Base-by-base conservation (phyloP, 2,888 invertebrate genomes). In the Pachliopta kotzebuea region DNA sequence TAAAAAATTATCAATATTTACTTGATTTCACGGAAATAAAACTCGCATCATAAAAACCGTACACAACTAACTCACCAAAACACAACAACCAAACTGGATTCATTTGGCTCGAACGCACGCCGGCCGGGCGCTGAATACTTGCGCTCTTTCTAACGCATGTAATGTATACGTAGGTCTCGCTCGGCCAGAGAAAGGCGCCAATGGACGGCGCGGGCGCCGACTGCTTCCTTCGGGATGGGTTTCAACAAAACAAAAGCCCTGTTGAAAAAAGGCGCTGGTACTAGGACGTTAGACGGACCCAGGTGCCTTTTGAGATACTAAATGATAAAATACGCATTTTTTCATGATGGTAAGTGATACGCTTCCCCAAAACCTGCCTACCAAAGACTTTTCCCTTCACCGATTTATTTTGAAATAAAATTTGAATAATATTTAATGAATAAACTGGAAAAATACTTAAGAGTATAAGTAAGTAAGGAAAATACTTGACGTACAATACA, bases 111-210 rank as follows among this genome's bases (percentile, higher is more conserved):
- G 63, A 37, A 75, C 80, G 81, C 56, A 68, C 69, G 72, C 69
- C 68, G 80, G 79, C 80, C 78, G 80, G 84, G 84, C 81, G 86
- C 84, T 86, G 85, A 83, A 86, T 88, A 84, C 85, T 86, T 79
- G 83, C 81, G 78, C 74, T 81, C 76, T 73, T 69, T 90, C 76
- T 65, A 64, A 66, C 85, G 56, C 66, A 59, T 18, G 20, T 60
- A 26, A 64, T 55, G 68, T 63, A 67, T 73, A 63, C 49, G 45
- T 72, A 74, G 64, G 69, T 84, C 83, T 79, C 85, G 67, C 71
- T 87, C 76, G 61, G 74, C 70, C 80, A 76, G 83, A 88, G 88
- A 90, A 90, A 90, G 88, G 90, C 90, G 90, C 90, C 90, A 88
- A 83, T 83, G 83, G 74, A 78, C 77, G 76, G 86, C 88, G 88